A percentile compares a stretch with the other conserved stretches of the same genome.
Conservation (phyloP, 1,140 invertebrate genomes). For the Aphelenchoides fujianensis region DNA sequence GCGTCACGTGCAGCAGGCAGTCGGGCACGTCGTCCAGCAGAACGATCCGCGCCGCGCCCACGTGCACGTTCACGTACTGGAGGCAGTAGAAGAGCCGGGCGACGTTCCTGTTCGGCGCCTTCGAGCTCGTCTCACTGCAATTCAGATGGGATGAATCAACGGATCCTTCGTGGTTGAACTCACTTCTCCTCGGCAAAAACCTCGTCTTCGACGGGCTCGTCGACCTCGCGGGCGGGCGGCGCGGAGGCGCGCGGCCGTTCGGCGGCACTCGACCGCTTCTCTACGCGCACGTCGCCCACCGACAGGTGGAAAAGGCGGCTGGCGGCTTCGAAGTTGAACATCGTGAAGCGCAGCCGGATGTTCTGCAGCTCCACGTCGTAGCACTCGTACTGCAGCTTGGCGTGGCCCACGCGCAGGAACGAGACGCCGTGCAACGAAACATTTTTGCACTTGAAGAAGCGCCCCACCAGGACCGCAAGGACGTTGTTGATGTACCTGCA, state of each 20-base stretch:
- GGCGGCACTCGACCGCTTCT: constrained; percentile 38
- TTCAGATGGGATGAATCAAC: too few relatives aligned
- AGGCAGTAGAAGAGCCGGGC: constrained; percentile 26
- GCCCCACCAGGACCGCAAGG: constrained; percentile 18
- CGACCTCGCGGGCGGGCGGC: too few relatives aligned
- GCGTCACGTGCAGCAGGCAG: constrained; percentile 62
- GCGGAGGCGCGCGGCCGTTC: too few relatives aligned
- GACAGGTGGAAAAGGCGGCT: constrained; percentile 62
- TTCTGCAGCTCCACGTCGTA: constrained; percentile 59
- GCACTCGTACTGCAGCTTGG: constrained; percentile 39
- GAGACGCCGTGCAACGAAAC: constrained; percentile 30
- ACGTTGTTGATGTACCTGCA: constrained; percentile 7
- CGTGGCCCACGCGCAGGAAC: constrained; percentile 29
- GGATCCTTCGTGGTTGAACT: too few relatives aligned
- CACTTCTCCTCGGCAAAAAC: too few relatives aligned
- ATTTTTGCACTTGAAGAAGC: constrained; percentile 12
- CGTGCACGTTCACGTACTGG: constrained; percentile 58
- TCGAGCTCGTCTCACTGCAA: too few relatives aligned
- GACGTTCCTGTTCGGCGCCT: background rate
- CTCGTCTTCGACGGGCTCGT: too few relatives aligned
- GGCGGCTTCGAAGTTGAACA: constrained; percentile 15
- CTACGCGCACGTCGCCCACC: constrained; percentile 61
- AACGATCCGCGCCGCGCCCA: constrained; percentile 62
- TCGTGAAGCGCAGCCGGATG: constrained; percentile 57
- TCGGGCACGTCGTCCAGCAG: constrained; percentile 62